phyloP scores from a whole-genome alignment of 1,140 invertebrate species.

The Marisa cornuarietis region DNA sequence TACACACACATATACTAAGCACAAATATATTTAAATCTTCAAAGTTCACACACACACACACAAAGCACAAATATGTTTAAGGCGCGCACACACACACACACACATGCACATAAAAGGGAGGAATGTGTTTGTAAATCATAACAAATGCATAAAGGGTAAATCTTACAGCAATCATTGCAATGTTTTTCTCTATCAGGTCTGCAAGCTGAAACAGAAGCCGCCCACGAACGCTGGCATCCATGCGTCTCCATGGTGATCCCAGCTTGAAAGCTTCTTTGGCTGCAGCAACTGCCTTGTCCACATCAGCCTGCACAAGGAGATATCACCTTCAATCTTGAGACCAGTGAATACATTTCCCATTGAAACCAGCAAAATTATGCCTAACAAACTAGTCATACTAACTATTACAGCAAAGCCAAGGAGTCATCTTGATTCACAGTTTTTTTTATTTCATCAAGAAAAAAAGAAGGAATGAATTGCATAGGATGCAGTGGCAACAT shows the following conservation, averaged over 20 bases:
- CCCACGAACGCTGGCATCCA: slow-evolving; percentile 90
- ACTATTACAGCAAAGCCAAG: background rate
- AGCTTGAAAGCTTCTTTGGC: slow-evolving; percentile 73
- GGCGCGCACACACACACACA: background rate
- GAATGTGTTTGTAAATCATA: background rate
- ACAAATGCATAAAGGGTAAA: background rate
- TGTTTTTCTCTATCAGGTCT: slow-evolving; percentile 80
- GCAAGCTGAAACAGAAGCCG: slow-evolving; percentile 81
- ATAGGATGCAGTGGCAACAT: background rate
- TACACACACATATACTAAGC: background rate
- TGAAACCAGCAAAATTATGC: background rate
- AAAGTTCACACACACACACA: background rate
- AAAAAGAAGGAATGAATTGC: background rate
- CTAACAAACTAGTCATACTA: background rate
- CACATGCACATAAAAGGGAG: no score
- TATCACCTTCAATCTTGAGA: background rate
- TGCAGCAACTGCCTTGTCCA: slow-evolving; percentile 79
- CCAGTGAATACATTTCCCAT: background rate
- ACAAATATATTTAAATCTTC: background rate
- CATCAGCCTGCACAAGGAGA: slow-evolving; percentile 42
- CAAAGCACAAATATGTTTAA: background rate
- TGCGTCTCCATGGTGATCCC: slow-evolving; percentile 84
- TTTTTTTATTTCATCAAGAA: no score
- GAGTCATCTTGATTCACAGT: background rate
- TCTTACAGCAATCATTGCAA: slow-evolving; percentile 73